Conservation (phyloP, 2,888 invertebrate species). For the Oscheius onirici region DNA sequence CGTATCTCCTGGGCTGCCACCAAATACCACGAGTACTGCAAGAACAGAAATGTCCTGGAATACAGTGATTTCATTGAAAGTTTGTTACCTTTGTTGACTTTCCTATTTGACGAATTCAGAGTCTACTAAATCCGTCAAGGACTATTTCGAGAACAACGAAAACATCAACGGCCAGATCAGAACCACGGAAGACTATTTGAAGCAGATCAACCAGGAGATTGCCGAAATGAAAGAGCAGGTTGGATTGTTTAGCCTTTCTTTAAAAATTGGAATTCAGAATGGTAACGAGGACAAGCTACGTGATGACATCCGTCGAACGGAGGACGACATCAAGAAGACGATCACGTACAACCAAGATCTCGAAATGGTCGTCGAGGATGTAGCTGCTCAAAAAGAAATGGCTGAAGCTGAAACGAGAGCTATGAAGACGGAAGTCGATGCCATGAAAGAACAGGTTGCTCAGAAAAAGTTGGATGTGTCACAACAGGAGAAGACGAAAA, state of each 20-base stretch:
- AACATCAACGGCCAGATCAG: conserved; percentile 25
- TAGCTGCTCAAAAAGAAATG: not conserved
- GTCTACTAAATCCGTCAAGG: conserved; percentile 2
- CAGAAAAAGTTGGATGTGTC: not conserved
- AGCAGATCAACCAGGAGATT: conserved; percentile 11
- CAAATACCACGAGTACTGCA: conserved; percentile 12
- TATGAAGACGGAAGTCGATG: not conserved
- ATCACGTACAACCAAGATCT: not conserved
- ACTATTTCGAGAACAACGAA: conserved; percentile 28
- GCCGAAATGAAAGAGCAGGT: conserved; percentile 18
- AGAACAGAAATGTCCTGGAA: not conserved
- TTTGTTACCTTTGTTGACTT: not conserved
- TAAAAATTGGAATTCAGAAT: not conserved
- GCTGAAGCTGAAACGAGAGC: not conserved
- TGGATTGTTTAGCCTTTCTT: not conserved
- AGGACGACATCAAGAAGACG: conserved; percentile 22
- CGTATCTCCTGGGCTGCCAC: conserved; percentile 14
- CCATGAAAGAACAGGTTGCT: conserved; percentile 1
- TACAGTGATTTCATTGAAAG: conserved; percentile 10
- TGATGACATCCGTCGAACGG: conserved; percentile 20
- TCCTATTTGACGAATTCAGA: not conserved
- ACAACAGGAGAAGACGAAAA: conserved; percentile 7
- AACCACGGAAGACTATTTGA: not conserved
- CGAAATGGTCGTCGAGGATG: not conserved
- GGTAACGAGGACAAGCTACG: conserved; percentile 20